Base-by-base conservation (phyloP, 2,797 vertebrate genomes). In the Danio kyathit region DNA sequence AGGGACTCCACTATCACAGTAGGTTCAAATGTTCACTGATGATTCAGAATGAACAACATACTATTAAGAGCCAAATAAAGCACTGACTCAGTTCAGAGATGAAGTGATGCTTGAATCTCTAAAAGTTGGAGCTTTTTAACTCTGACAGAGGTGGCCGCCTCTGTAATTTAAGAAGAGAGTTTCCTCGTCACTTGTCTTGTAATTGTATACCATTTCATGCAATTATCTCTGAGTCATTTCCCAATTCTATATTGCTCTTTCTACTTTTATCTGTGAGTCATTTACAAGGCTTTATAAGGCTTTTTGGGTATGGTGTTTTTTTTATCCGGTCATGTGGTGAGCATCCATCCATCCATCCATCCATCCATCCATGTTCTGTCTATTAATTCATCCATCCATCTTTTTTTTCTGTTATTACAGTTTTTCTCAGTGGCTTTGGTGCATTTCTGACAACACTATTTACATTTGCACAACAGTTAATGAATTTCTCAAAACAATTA, bases 161-260 rank as follows among this genome's bases (percentile, higher is more conserved):
- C 38, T 80, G 57, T 54, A 64, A 64, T 72, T 73, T 64, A 56
- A 72, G 59, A 72, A 44, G 40, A 40, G 48, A 43, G 40, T 52
- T 43, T 51, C 21, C 44, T 70, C 4, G 56, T 79, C 46, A 6
- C 54, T 59, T 59, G 41, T 69, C 57, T 79, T 60, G 67, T 79
- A 79, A 79, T 79, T 71, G 76, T 61, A 63, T 71, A 51, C 67
- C 13, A 71, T 79, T 72, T 63, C 63, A 29, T 72, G 67, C 67
- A 52, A 71, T 72, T 80, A 79, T 61, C 46, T 63, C 17, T 64
- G 77, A 73, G 57, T 80, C 77, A 80, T 80, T 73, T 54, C 59
- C 40, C 56, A 63, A 63, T 78, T 11, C 29, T 71, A 13, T 79
- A 70, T 70, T 79, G 46, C 76, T 12, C 14, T 49, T 79, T 61